These are phyloP conservation scores for Pelmatolapia mariae DNA, from an alignment of 2,113 vertebrate species.

Conservation along the genomic window DNA sequence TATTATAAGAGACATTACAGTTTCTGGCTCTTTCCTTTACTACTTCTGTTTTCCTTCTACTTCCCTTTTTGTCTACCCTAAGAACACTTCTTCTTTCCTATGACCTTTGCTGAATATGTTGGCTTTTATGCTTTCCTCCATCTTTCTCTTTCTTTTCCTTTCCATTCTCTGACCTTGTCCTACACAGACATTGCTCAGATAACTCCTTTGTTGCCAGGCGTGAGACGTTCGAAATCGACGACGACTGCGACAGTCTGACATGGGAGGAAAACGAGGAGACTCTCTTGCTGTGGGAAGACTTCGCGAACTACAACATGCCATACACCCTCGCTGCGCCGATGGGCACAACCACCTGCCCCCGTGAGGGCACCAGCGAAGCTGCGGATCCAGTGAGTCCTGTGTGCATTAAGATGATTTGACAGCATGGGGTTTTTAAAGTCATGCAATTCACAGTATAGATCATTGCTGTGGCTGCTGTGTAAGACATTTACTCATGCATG, in stretches of 20 bases:
- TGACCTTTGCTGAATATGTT: slow-evolving; percentile 4
- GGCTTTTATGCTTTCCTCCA: slow-evolving; percentile 21
- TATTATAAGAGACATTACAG: not conserved
- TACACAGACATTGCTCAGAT: slow-evolving; percentile 70
- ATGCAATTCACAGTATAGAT: not conserved
- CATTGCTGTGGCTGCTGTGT: slow-evolving; percentile 4
- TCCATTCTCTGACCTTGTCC: slow-evolving; percentile 3
- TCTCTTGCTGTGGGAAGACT: slow-evolving; percentile 94
- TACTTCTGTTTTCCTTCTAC: not conserved
- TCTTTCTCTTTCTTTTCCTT: not conserved
- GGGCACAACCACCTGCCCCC: not conserved
- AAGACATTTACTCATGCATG: slow-evolving; percentile 31
- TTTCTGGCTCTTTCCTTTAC: not conserved
- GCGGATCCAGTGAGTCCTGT: slow-evolving; percentile 63
- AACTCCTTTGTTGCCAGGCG: slow-evolving; percentile 75
- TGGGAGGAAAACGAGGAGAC: slow-evolving; percentile 99
- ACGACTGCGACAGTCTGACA: slow-evolving; percentile 94
- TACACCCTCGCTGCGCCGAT: slow-evolving; percentile 11
- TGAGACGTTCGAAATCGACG: slow-evolving; percentile 91
- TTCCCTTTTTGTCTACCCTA: not conserved
- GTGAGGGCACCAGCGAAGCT: slow-evolving; percentile 71
- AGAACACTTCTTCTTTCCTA: not conserved
- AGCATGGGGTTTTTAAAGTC: not conserved
- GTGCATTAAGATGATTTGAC: not conserved
- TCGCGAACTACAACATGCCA: slow-evolving; percentile 88